A percentile compares a stretch with the other conserved stretches of the same genome.
Conservation (phyloP, 2,888 invertebrate species). For the Thumatha senex region DNA sequence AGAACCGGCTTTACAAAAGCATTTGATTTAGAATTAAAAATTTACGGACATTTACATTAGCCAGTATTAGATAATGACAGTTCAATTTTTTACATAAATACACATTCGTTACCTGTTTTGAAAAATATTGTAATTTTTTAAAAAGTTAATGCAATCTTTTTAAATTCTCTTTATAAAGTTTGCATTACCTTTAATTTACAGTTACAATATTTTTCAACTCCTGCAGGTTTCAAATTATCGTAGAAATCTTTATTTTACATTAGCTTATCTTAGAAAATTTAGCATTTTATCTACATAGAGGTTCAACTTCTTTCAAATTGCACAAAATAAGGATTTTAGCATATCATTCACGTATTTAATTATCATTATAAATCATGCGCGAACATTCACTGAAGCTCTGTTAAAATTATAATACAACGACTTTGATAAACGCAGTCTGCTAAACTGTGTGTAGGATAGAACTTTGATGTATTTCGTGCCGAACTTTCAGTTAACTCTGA, state of each 20-base stretch:
- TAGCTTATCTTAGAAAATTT: conserved; percentile 55
- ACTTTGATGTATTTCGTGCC: neutral
- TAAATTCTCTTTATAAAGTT: no score
- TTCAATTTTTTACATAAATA: conserved; percentile 71
- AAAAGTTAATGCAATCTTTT: no score
- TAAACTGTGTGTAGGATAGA: neutral
- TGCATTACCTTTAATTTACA: neutral
- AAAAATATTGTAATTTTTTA: conserved; percentile 1
- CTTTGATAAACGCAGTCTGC: conserved; percentile 32
- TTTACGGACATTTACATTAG: conserved; percentile 49
- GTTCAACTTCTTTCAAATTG: conserved; percentile 34
- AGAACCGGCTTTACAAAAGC: conserved; percentile 35
- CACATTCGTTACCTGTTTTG: conserved; percentile 46
- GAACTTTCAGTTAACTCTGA: no score
- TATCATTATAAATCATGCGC: conserved; percentile 40
- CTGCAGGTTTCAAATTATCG: conserved; percentile 32
- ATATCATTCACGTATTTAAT: conserved; percentile 27
- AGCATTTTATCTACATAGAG: conserved; percentile 40
- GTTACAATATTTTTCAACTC: neutral
- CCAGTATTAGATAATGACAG: conserved; percentile 57
- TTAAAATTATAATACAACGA: conserved; percentile 46
- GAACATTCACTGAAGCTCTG: conserved; percentile 68
- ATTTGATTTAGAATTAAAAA: conserved; percentile 45
- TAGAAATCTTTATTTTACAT: conserved; percentile 69
- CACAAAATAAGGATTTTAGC: conserved; percentile 34